These are phyloP conservation scores for Apistogramma diplotaenia DNA, from an alignment of 2,113 vertebrate genomes.

Conservation along the genomic window DNA sequence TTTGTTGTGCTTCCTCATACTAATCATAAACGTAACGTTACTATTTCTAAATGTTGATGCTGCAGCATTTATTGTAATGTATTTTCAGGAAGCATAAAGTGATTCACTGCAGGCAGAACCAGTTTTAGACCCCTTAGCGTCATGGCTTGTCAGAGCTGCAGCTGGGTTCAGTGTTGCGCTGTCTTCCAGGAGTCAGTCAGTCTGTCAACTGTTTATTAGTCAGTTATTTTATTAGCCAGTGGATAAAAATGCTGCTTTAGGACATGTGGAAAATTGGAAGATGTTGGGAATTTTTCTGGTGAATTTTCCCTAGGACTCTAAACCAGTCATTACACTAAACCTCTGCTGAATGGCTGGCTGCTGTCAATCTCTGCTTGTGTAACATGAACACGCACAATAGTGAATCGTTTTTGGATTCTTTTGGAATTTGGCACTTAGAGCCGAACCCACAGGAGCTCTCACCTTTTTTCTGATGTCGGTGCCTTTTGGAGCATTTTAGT, in stretches of 20 bases:
- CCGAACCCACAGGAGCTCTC: neutral
- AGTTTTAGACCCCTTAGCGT: conserved; percentile 24
- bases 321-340: conserved; percentile 52
- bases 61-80: neutral
- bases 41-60: neutral
- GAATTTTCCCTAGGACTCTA: conserved; percentile 30
- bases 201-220: conserved; percentile 65
- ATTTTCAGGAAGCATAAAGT: conserved; percentile 56
- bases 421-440: neutral
- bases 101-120: conserved; percentile 44
- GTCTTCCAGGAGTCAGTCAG: conserved; percentile 31
- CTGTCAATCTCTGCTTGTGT: conserved; percentile 29
- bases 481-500: neutral
- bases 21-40: neutral
- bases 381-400: neutral
- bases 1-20: neutral
- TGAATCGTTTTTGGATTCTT: too few species aligned
- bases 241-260: conserved; percentile 39
- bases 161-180: conserved; percentile 18
- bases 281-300: conserved; percentile 36
- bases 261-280: conserved; percentile 56
- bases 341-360: conserved; percentile 34
- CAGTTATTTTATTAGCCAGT: conserved; percentile 58
- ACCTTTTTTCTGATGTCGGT: neutral
- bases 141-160: conserved; percentile 32